These are phyloP conservation scores for Otolemur garnettii DNA, from an alignment of 2,113 vertebrate species.

Conservation along the genomic window DNA sequence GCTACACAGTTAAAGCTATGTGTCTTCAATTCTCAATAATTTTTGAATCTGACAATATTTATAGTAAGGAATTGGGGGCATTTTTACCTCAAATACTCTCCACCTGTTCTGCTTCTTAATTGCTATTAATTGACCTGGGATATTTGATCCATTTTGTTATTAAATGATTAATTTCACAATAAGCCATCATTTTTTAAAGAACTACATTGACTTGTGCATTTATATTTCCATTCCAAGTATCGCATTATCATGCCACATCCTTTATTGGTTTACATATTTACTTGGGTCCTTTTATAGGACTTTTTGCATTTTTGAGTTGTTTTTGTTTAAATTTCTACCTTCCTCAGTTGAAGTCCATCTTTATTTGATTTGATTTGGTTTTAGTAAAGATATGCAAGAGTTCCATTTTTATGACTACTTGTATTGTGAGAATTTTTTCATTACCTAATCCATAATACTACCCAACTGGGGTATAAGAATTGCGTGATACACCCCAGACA, in stretches of 20 bases:
- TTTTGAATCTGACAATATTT: neutral
- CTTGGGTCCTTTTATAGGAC: neutral
- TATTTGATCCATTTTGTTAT: neutral
- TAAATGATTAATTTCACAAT: conserved; percentile 5
- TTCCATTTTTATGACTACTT: neutral
- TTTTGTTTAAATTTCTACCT: neutral
- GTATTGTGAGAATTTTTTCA: neutral
- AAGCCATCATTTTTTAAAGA: neutral
- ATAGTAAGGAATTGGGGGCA: neutral
- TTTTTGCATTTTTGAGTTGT: neutral
- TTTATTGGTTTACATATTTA: conserved; percentile 3
- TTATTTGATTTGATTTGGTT: neutral
- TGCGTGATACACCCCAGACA: neutral
- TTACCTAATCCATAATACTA: neutral
- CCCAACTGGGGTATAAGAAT: neutral
- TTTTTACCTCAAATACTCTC: conserved; percentile 15
- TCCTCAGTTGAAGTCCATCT: neutral
- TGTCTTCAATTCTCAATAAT: neutral
- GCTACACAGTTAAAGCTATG: neutral
- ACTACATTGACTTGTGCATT: neutral
- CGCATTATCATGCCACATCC: neutral
- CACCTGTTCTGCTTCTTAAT: neutral
- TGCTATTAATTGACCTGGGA: neutral
- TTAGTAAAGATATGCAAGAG: neutral
- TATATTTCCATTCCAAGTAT: neutral